A percentile compares a stretch with the other conserved stretches of the same genome.
Conservation (phyloP, 1,140 invertebrate genomes). For the Polypedilum pembai region DNA sequence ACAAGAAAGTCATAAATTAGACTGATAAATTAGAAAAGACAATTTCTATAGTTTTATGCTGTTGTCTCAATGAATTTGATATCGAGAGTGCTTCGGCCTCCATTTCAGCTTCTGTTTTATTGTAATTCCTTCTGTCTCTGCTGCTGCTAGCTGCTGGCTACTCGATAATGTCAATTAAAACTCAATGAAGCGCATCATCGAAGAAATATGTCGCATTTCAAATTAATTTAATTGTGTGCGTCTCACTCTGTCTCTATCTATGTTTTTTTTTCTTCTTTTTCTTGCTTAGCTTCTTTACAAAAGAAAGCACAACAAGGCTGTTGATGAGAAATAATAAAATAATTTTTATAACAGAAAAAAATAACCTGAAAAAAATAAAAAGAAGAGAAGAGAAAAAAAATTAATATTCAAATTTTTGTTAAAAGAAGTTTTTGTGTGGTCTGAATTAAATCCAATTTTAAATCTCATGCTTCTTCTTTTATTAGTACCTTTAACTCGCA, state of each 20-base stretch:
- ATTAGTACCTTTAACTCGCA: constrained; percentile 11
- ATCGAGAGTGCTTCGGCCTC: not conserved
- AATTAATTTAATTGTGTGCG: not conserved
- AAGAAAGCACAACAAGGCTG: not conserved
- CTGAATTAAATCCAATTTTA: constrained; percentile 10
- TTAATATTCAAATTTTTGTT: constrained; percentile 23
- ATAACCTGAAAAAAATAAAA: constrained; percentile 6
- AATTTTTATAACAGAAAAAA: not conserved
- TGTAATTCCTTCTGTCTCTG: not conserved
- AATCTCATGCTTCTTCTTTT: constrained; percentile 18
- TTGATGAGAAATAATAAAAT: not conserved
- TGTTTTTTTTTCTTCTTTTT: not conserved
- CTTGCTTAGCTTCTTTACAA: not conserved
- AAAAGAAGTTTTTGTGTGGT: constrained; percentile 27
- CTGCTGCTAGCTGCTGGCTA: not conserved
- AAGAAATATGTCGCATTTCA: not conserved
- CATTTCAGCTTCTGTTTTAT: not conserved
- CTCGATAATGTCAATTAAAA: constrained; percentile 7
- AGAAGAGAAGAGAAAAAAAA: constrained; percentile 4
- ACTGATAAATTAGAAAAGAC: constrained; percentile 6
- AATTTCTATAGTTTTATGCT: not conserved
- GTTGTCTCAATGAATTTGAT: not conserved
- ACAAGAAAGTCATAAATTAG: constrained; percentile 14
- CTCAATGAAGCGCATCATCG: constrained; percentile 16
- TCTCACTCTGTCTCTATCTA: not conserved